Percentiles rank a stretch among this genome's conserved stretches.
phyloP scores from a whole-genome alignment of 2,888 invertebrate genomes.

The Heliconius erato region DNA sequence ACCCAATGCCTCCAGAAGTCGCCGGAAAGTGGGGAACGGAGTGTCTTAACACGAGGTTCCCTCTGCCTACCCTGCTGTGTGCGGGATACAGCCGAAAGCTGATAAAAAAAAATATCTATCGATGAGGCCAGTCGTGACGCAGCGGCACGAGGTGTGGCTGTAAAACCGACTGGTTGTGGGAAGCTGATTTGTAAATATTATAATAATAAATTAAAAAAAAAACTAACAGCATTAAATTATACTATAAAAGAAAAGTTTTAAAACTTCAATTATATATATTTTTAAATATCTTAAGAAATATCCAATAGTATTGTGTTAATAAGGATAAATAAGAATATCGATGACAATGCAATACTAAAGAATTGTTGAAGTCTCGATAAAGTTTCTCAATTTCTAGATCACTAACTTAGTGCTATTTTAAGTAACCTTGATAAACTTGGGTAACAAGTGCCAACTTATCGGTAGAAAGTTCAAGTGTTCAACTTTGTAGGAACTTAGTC shows the following conservation, averaged over 20 bases:
- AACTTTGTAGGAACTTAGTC: not conserved
- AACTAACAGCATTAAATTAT: not conserved
- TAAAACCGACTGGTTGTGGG: no score
- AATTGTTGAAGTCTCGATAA: slow-evolving; percentile 23
- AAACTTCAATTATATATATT: not conserved
- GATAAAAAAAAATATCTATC: no score
- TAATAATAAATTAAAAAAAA: no score
- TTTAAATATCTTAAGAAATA: not conserved
- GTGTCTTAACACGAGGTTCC: no score
- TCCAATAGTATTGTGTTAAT: not conserved
- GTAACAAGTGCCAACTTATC: slow-evolving; percentile 28
- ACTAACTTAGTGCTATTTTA: slow-evolving; percentile 16
- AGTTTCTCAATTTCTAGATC: slow-evolving; percentile 34
- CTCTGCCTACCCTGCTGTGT: no score
- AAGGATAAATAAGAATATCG: not conserved
- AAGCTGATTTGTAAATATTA: no score
- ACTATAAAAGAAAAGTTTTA: not conserved
- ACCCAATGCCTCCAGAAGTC: no score
- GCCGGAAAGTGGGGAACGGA: no score
- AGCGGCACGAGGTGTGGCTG: no score
- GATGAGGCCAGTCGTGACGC: no score
- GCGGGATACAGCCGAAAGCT: no score
- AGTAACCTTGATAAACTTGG: slow-evolving; percentile 29
- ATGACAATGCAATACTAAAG: slow-evolving; percentile 3
- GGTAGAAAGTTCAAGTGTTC: slow-evolving; percentile 25